Conservation (phyloP, 2,888 invertebrate species). For the Dione vanillae region DNA sequence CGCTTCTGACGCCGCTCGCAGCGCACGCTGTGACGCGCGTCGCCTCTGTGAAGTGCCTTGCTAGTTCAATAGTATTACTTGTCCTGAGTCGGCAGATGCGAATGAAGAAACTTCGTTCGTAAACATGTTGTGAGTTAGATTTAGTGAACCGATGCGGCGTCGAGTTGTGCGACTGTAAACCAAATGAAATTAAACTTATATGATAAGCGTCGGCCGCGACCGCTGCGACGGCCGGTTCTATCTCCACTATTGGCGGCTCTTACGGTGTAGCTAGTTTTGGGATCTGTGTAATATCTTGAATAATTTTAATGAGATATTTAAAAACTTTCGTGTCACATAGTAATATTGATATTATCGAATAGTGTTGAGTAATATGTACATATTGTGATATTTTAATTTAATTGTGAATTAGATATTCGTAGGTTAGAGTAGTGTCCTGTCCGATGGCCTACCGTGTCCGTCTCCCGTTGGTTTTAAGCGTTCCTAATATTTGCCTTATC, state of each 20-base stretch:
- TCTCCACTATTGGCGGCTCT: conserved; percentile 50
- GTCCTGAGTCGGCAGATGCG: conserved; percentile 48
- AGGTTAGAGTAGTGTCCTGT: conserved; percentile 68
- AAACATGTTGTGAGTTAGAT: conserved; percentile 48
- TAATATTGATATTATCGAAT: conserved; percentile 71
- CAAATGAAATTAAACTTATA: conserved; percentile 40
- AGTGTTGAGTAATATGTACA: conserved; percentile 78
- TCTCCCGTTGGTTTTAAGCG: conserved; percentile 62
- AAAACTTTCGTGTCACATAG: conserved; percentile 45
- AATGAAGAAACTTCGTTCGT: conserved; percentile 54
- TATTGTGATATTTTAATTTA: conserved; percentile 84
- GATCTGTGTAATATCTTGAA: conserved; percentile 57
- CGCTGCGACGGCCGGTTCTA: conserved; percentile 13
- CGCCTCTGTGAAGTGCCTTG: conserved; percentile 62
- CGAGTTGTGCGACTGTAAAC: conserved; percentile 37
- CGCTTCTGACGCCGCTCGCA: conserved; percentile 85
- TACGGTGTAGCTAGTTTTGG: conserved; percentile 53
- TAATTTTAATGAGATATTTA: conserved; percentile 43
- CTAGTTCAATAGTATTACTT: conserved; percentile 66
- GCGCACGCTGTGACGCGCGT: conserved; percentile 54
- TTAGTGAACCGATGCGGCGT: conserved; percentile 36
- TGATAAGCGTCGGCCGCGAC: background rate
- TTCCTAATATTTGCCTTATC: conserved; percentile 57
- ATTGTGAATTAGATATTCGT: conserved; percentile 74
- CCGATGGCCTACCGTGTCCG: conserved; percentile 63